These are phyloP conservation scores for Pogoniulus pusillus DNA, from an alignment of 2,797 vertebrate species.

Conservation along the genomic window DNA sequence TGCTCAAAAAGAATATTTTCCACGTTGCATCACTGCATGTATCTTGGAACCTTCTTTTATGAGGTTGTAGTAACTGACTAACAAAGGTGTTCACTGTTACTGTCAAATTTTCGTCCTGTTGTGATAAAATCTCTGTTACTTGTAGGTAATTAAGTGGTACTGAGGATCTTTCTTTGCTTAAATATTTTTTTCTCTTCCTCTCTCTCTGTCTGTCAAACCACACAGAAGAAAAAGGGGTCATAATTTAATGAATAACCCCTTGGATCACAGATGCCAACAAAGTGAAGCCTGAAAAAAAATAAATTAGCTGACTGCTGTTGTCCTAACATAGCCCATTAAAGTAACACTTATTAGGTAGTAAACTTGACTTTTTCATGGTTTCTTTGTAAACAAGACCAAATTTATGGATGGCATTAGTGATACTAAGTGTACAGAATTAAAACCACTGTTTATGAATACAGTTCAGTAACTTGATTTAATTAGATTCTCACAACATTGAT, in stretches of 20 bases:
- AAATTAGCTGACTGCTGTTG: conserved; percentile 51
- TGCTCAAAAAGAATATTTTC: neutral
- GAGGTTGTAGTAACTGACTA: neutral
- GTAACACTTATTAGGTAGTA: conserved; percentile 25
- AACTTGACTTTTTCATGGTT: conserved; percentile 59
- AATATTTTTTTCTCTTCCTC: neutral
- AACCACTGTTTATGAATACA: conserved; percentile 57
- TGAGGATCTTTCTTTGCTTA: neutral
- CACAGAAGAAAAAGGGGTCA: conserved; percentile 10
- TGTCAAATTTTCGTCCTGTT: neutral
- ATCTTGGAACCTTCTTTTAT: neutral
- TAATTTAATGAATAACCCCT: conserved; percentile 46
- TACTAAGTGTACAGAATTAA: conserved; percentile 68
- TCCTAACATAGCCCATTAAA: conserved; percentile 45
- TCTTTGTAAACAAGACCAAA: conserved; percentile 60
- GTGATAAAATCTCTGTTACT: neutral
- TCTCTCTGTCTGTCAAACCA: neutral
- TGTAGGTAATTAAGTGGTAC: neutral
- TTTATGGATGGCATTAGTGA: conserved; percentile 59
- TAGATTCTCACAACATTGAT: conserved; percentile 44
- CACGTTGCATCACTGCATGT: neutral
- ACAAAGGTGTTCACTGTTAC: neutral
- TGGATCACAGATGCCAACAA: conserved; percentile 49
- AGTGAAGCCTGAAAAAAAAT: conserved; percentile 45
- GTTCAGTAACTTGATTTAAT: conserved; percentile 69